Base-by-base conservation (phyloP, 2,888 invertebrate genomes). In the Pyrrhosoma nymphula region DNA sequence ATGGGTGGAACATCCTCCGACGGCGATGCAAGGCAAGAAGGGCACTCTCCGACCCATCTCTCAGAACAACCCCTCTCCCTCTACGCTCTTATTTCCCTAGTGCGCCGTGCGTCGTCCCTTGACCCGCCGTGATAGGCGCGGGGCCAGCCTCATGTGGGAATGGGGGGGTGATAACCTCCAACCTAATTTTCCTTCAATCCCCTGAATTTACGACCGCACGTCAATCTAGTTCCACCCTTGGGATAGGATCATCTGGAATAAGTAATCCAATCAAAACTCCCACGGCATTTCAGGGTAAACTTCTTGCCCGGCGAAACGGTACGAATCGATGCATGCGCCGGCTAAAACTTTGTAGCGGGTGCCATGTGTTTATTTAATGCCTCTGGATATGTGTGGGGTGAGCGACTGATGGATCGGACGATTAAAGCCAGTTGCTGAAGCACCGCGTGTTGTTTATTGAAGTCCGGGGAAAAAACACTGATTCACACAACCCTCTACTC, bases 201-300 rank as follows among this genome's bases (percentile, higher is more conserved):
- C 82, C 35, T 35, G 82, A 82, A 82, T 82, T 82, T 82, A 2
- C 47, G 82, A 35, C 82, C 82, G 14, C 35, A 69, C 69, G 69
- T 69, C 20, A 8, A 47, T 69, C 69, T 2, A 12, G 18, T 20
- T 12, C n/a, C 69, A 23, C 35, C 75, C 47, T 47, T 30, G 35
- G n/a, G 35, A n/a, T 16, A 8, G 82, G 82, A 82, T 82, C 2
- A 18, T 82, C 30, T 35, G 30, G 20, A 60, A 12, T 60, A 60
- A 35, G 82, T 82, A 35, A 82, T 35, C 35, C 82, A 82, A 82
- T 82, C 82, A 82, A 82, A 82, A 82, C 82, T 82, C 82, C 35
- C 8, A n/a, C 47, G 30, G 30, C 30, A 26, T 12, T 23, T 60
- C 60, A 6, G 3, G 82, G 82, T 14, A 26, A 16, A 82, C 23